phyloP scores from a whole-genome alignment of 2,797 vertebrate genomes.

The Acomys russatus region DNA sequence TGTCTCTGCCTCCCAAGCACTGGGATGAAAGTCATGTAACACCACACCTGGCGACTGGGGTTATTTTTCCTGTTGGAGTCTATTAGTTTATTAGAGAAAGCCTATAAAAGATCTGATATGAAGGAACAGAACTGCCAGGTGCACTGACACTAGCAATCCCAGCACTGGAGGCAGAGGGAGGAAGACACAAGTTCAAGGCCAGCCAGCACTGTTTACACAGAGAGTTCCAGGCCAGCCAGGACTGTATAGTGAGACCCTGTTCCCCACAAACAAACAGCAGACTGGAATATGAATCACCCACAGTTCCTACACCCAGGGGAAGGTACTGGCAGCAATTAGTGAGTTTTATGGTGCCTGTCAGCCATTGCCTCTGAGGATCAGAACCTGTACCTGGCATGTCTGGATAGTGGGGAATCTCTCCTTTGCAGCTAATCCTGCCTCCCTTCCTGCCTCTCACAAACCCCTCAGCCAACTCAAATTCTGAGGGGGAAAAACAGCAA shows the following conservation, averaged over 20 bases:
- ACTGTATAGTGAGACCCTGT: not conserved
- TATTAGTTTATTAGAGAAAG: constrained; percentile 10
- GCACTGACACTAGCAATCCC: not conserved
- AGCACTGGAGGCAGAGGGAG: not conserved
- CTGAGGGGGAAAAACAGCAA: constrained; percentile 28
- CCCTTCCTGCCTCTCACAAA: not conserved
- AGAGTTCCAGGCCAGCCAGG: not conserved
- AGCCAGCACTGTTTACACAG: not conserved
- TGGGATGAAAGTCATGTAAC: too few species aligned
- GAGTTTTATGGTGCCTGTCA: not conserved
- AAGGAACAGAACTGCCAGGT: not conserved
- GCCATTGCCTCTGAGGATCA: not conserved
- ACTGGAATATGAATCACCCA: not conserved
- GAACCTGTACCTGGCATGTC: not conserved
- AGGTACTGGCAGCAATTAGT: not conserved
- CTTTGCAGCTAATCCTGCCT: not conserved
- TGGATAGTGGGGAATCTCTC: rapidly evolving
- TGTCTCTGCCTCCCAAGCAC: too few species aligned
- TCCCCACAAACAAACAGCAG: not conserved
- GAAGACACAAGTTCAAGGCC: not conserved
- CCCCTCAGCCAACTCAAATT: not conserved
- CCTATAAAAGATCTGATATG: not conserved
- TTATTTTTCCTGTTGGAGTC: constrained; percentile 9
- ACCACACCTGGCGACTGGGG: not conserved
- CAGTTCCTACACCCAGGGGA: not conserved